Base-by-base conservation (phyloP, 1,140 invertebrate genomes). In the Pogonomyrmex barbatus region DNA sequence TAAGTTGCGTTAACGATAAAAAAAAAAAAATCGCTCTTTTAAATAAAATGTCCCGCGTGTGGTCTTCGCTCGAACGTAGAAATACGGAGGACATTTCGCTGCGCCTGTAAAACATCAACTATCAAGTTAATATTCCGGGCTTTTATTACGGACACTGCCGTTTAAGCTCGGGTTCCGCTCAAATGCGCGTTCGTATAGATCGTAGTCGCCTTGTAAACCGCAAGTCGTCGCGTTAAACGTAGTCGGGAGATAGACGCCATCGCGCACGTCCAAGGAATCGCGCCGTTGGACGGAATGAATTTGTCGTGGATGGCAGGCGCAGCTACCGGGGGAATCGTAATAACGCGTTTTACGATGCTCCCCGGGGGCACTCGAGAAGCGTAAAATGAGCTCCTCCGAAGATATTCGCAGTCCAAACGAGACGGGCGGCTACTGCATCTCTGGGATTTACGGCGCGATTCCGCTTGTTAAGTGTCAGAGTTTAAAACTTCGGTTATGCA, bases 391-490 rank as follows among this genome's bases (percentile, higher is more conserved):
- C 52, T 60, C 39, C 58, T 36, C 67, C 30, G 14, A 62, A 75
- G 65, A 83, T 86, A 77, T 73, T 77, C 76, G 75, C 12, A 17
- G 10, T 85, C 39, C 30, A 14, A 85, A 58, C 54, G 52, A 33
- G 45, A 75, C 60, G 67, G 36, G n/a, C 14, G 50, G 42, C 42
- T 71, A 54, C 63, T 71, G 63, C 79, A 50, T 88, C 17, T 36
- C 24, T 24, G 33, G 62, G 67, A 86, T 89, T 89, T 89, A 86
- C 33, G 45, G 56, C 50, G 3, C 76, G 62, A 86, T 89, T 89
- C 45, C 67, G 62, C 82, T 86, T 77, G 84, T 89, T 88, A 65
- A 89, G 24, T 78, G 71, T 81, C 65, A 63, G 68, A 85, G 52
- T 83, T 85, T 39, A 47, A 54, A 76, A 70, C n/a, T 86, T 73